Evolutionary conservation across 2,113 vertebrate genomes (phyloP).

Genomic region (Nothoprocta perdicaria): DNA sequence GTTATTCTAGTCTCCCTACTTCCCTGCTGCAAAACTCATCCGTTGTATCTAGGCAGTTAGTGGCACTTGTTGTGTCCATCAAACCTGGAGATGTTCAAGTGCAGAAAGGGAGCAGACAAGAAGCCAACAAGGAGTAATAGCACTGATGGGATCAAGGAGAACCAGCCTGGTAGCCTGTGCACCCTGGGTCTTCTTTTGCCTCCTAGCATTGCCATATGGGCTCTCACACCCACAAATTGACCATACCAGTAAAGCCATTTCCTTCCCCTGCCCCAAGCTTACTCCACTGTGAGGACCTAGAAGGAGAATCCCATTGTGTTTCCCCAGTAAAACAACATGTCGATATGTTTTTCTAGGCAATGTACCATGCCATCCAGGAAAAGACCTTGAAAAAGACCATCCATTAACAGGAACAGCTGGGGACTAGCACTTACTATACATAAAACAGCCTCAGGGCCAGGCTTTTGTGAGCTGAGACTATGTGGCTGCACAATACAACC

Average conservation of each 20-base stretch:
- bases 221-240: fast-evolving
- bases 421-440: background rate
- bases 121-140: background rate
- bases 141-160: background rate
- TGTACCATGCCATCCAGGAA: background rate
- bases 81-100: background rate
- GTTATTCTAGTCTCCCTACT: background rate
- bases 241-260: fast-evolving
- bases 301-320: fast-evolving
- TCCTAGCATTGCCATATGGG: fast-evolving
- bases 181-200: fast-evolving
- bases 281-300: fast-evolving
- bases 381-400: background rate
- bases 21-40: background rate
- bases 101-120: background rate
- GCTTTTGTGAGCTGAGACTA: background rate
- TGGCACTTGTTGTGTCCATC: background rate
- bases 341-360: background rate
- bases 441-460: background rate
- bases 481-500: background rate
- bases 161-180: fast-evolving
- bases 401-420: background rate
- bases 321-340: background rate
- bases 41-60: background rate
- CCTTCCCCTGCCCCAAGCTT: background rate